A percentile compares a stretch with the other conserved stretches of the same genome.
Evolutionary conservation across 1,140 invertebrate species (phyloP).

Genomic region (Acyrthosiphon pisum): DNA sequence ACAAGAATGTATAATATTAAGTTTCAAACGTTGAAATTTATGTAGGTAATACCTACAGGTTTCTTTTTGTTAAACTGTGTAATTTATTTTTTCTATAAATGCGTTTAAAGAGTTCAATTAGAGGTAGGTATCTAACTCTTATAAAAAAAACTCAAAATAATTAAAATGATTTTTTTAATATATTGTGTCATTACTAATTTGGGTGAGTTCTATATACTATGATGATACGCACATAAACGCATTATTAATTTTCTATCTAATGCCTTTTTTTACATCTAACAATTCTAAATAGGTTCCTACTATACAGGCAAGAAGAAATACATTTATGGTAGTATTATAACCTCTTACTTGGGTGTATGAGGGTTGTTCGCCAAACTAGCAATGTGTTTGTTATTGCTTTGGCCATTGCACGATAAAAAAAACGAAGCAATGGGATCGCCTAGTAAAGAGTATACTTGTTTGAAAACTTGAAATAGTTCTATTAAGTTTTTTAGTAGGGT

Average conservation of each 20-base stretch:
- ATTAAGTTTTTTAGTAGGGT: background rate
- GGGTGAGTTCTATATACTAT: no score
- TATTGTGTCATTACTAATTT: background rate
- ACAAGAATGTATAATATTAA: background rate
- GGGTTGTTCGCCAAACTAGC: background rate
- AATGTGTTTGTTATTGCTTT: constrained; percentile 25
- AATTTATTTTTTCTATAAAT: background rate
- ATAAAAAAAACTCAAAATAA: no score
- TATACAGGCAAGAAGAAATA: background rate
- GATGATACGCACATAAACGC: background rate
- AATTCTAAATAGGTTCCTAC: background rate
- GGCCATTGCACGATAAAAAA: background rate
- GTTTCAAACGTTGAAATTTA: background rate
- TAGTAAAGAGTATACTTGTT: background rate
- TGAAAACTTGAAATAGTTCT: background rate
- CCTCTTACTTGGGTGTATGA: background rate
- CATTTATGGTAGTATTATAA: background rate
- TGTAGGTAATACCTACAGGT: background rate
- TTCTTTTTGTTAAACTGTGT: background rate
- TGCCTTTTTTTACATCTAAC: background rate
- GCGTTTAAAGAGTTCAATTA: background rate
- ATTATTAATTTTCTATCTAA: background rate
- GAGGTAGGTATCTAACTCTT: no score
- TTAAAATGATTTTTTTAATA: no score
- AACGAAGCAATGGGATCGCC: background rate